Conservation (phyloP, 2,888 invertebrate species). For the Lagria hirta region DNA sequence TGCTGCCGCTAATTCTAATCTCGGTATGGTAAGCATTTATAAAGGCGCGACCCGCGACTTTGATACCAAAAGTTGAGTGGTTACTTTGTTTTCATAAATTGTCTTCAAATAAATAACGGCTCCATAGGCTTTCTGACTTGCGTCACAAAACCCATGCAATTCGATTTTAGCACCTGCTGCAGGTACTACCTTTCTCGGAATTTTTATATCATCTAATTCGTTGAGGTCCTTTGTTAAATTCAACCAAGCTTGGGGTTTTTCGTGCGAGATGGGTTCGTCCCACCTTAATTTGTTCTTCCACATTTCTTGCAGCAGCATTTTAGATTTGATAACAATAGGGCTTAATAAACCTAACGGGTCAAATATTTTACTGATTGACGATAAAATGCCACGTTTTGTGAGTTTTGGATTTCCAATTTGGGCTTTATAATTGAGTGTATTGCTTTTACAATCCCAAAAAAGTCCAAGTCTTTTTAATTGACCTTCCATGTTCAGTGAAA, state of each 20-base stretch:
- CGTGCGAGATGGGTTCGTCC: conserved; percentile 10
- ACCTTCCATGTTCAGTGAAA: too few relatives aligned
- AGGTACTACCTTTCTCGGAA: too few relatives aligned
- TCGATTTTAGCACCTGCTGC: conserved; percentile 1
- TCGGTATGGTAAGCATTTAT: conserved; percentile 24
- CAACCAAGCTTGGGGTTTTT: conserved; percentile 4
- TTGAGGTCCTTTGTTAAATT: too few relatives aligned
- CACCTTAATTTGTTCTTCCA: conserved; percentile 10
- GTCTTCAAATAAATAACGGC: conserved; percentile 25
- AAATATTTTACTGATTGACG: conserved; percentile 5
- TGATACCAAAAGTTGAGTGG: conserved; percentile 18
- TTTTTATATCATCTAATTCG: too few relatives aligned
- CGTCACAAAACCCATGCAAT: conserved; percentile 19
- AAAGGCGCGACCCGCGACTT: conserved; percentile 32
- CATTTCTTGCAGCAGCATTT: conserved; percentile 12
- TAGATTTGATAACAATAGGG: conserved; percentile 6
- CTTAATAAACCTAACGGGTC: conserved; percentile 17
- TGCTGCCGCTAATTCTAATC: conserved; percentile 29
- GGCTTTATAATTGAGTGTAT: too few relatives aligned
- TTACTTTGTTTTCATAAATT: not conserved
- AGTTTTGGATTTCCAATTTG: too few relatives aligned
- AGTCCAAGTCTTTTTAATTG: conserved; percentile 5
- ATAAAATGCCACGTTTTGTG: conserved; percentile 11
- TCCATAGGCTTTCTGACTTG: conserved; percentile 21
- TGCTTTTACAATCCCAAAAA: not conserved